Evolutionary conservation across 2,888 invertebrate genomes (phyloP), one percentile per base, ranked within the genome.

Genomic region (Cheilosia vernalis): DNA sequence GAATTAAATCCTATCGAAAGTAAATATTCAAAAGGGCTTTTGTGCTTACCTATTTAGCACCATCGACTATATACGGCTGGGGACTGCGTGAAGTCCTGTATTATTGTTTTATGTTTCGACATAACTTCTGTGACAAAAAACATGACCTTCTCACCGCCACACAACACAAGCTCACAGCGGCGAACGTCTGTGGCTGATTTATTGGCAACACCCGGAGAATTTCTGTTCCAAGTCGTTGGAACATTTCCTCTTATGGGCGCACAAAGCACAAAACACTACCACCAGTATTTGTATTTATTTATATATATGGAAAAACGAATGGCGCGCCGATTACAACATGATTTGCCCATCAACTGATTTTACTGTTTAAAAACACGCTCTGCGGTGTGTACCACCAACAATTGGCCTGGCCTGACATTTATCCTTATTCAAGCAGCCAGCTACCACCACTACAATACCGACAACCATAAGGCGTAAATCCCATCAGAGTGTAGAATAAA

Each of bases 301-400:
- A 33, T 7, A 72, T 19, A 51, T 40, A 53, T 47, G 19, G 21
- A 17, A 44, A 42, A 56, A 40, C 24, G 66, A 58, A 40, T 76
- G 51, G 27, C 30, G 51, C 66, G 66, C 76, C 76, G 76, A 76
- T 76, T 67, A 76, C 76, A 66, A 76, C 76, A 67, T 76, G 76
- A 76, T 76, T 76, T 51, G 66, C 76, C 64, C 76, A 76, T 76
- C 76, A 76, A 76, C 30, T 24, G 66, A 66, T 60, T 76, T 76
- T 67, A 76, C 76, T 67, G 76, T 76, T 66, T 76, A 76, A 76
- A 76, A 76, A 67, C 76, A 76, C 76, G 76, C 76, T 76, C 58
- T 51, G 66, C 30, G 58, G 74, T 24, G 47, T 56, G 56, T 40
- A 64, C 24, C 49, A 74, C 24, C 56, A 40, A 56, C 64, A 49